Conservation (phyloP, 2,888 invertebrate genomes). For the Cistogaster globosa region DNA sequence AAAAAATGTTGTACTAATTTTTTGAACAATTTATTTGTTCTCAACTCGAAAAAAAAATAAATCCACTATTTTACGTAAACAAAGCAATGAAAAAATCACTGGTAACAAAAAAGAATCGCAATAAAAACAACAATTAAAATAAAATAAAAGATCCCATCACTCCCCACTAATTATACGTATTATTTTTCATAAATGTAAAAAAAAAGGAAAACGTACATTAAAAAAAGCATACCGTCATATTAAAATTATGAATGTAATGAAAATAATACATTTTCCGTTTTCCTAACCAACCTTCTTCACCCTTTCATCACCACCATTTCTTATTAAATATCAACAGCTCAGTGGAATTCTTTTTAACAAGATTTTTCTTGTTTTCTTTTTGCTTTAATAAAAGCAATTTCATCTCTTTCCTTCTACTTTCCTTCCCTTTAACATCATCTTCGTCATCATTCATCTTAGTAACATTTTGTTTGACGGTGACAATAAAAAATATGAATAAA, state of each 20-base stretch:
- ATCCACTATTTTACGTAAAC: background rate
- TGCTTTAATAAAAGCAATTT: constrained; percentile 26
- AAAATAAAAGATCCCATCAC: background rate
- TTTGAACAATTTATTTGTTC: no score
- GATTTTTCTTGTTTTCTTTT: constrained; percentile 55
- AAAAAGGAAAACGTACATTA: constrained; percentile 25
- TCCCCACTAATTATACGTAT: constrained; percentile 40
- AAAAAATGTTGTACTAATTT: no score
- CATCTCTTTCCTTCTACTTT: constrained; percentile 9
- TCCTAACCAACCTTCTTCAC: constrained; percentile 13
- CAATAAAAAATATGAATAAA: constrained; percentile 24
- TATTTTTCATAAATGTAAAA: constrained; percentile 28
- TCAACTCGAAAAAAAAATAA: background rate
- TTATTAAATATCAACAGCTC: constrained; percentile 39
- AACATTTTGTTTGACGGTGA: constrained; percentile 39
- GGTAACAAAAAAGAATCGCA: background rate
- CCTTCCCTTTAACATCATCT: background rate
- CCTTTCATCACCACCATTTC: background rate
- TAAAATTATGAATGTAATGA: constrained; percentile 48
- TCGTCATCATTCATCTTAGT: constrained; percentile 59
- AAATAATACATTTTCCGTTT: constrained; percentile 57
- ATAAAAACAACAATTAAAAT: background rate
- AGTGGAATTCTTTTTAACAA: constrained; percentile 62
- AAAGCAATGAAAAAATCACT: background rate
- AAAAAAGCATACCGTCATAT: constrained; percentile 28